Base-by-base conservation (phyloP, 2,797 vertebrate species). In the Danio jaintianensis region DNA sequence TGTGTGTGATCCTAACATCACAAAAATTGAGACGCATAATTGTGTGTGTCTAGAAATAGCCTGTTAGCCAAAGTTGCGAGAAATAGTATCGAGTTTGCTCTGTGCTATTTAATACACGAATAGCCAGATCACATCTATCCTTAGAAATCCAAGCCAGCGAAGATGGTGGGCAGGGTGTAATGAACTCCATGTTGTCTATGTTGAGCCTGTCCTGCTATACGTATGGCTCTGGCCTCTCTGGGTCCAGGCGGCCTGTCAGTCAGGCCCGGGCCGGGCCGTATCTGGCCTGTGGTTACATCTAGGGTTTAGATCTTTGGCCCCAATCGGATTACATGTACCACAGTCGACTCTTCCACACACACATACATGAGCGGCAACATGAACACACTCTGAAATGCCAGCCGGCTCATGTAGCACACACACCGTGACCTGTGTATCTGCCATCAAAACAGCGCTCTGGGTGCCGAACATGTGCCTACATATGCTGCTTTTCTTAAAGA, bases 331-430 rank as follows among this genome's bases (percentile, higher is more conserved):
- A 82, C 70, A 77, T 69, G 72, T 74, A 75, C 81, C 58, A 52
- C 58, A 82, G 69, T 73, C 80, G n/a, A 38, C 50, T 52, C 52
- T 66, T 78, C 52, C 40, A 36, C 62, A 62, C 62, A 62, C 67
- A 42, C 45, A 71, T 79, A 70, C 59, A 79, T 64, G 48, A 64
- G 58, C 12, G 1, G 48, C 61, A 79, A 67, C 56, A 77, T 73
- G 81, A 82, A 75, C 76, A 71, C 69, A 53, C 52, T 79, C 56
- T 79, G 71, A 78, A 84, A 73, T 63, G n/a, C 56, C 76, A 43
- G 4, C 29, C 52, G 53, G 15, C 63, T 47, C 73, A 81, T 38
- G 66, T 56, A 59, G 61, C 40, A 50, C 70, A 75, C 48, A 42
- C 29, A 68, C 15, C 38, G 69, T 75, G 61, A 68, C 63, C 48